A percentile compares a stretch with the other conserved stretches of the same genome.
phyloP scores from a whole-genome alignment of 2,888 invertebrate genomes.

The Mystacides longicornis region DNA sequence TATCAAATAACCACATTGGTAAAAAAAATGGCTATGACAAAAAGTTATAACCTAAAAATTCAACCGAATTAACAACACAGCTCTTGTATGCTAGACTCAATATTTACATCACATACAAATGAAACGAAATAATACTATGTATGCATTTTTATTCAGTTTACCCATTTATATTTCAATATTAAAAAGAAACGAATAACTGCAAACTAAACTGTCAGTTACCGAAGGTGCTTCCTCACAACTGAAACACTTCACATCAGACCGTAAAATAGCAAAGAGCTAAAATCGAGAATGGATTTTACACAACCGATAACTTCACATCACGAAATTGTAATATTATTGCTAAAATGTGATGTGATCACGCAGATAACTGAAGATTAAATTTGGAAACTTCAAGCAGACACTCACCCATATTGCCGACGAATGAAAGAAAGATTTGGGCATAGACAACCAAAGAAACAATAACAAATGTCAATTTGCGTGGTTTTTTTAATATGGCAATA shows the following conservation, averaged over 20 bases:
- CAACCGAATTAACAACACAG: too few relatives aligned
- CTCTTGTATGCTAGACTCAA: too few relatives aligned
- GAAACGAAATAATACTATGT: too few relatives aligned
- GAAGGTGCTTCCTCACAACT: neutral
- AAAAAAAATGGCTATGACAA: too few relatives aligned
- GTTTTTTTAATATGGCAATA: neutral
- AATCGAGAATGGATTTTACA: neutral
- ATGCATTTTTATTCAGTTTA: too few relatives aligned
- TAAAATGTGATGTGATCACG: neutral
- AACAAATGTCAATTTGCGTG: neutral
- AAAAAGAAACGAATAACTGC: neutral
- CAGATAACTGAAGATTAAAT: conserved; percentile 29
- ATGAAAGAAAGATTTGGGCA: conserved; percentile 48
- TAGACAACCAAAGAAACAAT: conserved; percentile 15
- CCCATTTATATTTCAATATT: too few relatives aligned
- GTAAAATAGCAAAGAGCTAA: neutral
- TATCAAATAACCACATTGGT: too few relatives aligned
- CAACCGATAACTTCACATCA: neutral
- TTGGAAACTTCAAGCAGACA: conserved; percentile 32
- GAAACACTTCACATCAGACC: neutral
- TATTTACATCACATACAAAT: too few relatives aligned
- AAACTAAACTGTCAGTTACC: conserved; percentile 9
- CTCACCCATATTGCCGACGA: conserved; percentile 66
- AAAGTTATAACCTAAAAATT: too few relatives aligned
- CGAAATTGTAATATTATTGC: neutral